Conservation (phyloP, 2,797 vertebrate species). For the Pachyuromys duprasi region DNA sequence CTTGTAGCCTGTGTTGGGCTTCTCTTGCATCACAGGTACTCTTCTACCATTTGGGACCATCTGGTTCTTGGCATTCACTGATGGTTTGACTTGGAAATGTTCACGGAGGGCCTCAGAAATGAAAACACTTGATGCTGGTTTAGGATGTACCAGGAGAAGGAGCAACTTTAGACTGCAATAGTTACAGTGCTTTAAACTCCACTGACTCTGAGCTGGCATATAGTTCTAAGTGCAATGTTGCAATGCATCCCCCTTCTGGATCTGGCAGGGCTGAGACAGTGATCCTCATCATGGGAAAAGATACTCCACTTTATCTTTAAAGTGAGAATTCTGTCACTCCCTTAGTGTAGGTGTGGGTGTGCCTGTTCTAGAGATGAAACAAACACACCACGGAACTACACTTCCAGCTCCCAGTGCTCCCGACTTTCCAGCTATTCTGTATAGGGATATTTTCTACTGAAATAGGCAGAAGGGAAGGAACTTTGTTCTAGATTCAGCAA, state of each 20-base stretch:
- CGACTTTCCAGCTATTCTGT: not conserved
- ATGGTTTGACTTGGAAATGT: not conserved
- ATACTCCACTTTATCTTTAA: not conserved
- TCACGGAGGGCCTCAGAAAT: not conserved
- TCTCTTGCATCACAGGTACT: not conserved
- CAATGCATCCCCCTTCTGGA: not conserved
- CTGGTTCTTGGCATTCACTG: not conserved
- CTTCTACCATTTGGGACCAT: not conserved
- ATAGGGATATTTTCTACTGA: not conserved
- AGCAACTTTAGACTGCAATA: fast-evolving
- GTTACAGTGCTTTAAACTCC: not conserved
- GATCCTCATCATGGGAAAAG: not conserved
- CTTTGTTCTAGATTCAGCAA: constrained; percentile 54
- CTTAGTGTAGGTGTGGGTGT: not conserved
- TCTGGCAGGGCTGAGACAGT: not conserved
- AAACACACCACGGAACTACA: not conserved
- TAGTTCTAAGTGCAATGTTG: not conserved
- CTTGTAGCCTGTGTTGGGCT: not conserved
- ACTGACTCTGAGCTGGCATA: too few species aligned
- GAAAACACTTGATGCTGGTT: not conserved
- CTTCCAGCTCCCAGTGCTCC: not conserved
- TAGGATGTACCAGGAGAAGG: not conserved
- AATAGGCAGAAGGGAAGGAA: constrained; percentile 51
- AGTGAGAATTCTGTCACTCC: not conserved
- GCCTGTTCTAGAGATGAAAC: not conserved